A percentile compares a stretch with the other conserved stretches of the same genome.
Evolutionary conservation across 2,888 invertebrate genomes (phyloP).

Genomic region (Sesamia inferens): DNA sequence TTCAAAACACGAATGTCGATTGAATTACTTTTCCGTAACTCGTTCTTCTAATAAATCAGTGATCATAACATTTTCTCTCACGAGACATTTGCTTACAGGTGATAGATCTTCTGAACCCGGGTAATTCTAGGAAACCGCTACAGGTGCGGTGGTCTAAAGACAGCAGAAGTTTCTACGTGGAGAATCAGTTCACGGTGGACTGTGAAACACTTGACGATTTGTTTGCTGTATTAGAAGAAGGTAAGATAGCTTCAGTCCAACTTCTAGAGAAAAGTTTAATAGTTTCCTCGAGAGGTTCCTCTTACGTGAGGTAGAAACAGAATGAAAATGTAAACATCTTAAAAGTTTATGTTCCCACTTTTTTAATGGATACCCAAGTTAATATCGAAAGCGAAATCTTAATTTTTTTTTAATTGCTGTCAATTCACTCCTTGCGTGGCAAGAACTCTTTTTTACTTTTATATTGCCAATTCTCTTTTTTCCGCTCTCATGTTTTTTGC

Average conservation of each 20-base stretch:
- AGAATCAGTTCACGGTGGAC: constrained; percentile 98
- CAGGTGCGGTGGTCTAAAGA: constrained; percentile 98
- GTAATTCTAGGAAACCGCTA: constrained; percentile 94
- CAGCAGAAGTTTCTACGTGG: constrained; percentile 97
- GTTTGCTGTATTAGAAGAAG: constrained; percentile 98
- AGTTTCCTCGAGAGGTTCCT: neutral
- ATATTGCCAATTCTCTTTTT: no score
- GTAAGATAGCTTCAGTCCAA: constrained; percentile 79
- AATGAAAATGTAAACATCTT: neutral
- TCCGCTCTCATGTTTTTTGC: no score
- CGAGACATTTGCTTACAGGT: constrained; percentile 90
- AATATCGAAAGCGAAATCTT: no score
- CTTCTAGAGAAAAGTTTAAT: no score
- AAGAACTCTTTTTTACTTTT: no score
- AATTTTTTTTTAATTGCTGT: no score
- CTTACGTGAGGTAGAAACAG: neutral
- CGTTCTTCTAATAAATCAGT: no score
- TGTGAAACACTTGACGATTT: constrained; percentile 98
- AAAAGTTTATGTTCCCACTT: neutral
- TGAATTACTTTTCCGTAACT: no score
- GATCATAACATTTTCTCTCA: neutral
- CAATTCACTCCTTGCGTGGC: no score
- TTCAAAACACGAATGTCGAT: no score
- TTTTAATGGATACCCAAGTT: neutral
- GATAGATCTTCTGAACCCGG: constrained; percentile 97